phyloP scores from a whole-genome alignment of 2,888 invertebrate species.

The Dynastes grantii region DNA sequence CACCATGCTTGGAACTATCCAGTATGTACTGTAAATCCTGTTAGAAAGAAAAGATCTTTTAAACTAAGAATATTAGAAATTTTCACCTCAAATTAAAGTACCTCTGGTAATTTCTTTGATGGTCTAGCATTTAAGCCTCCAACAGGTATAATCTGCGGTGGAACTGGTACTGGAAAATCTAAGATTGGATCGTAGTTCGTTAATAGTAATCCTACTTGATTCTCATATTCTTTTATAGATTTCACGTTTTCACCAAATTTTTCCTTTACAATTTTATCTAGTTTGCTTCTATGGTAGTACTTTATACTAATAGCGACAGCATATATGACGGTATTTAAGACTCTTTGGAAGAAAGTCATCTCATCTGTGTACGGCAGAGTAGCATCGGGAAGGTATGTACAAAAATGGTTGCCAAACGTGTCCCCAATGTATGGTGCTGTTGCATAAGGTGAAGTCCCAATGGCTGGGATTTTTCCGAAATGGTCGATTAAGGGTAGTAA shows the following conservation, averaged over 20 bases:
- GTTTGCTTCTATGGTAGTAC: constrained; percentile 46
- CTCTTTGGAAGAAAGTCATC: constrained; percentile 59
- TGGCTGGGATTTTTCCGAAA: constrained; percentile 55
- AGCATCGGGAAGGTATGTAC: constrained; percentile 59
- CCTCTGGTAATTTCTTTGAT: constrained; percentile 52
- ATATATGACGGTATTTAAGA: constrained; percentile 54
- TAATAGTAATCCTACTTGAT: constrained; percentile 61
- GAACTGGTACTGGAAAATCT: constrained; percentile 61
- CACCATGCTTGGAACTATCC: constrained; percentile 62
- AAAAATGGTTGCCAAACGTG: constrained; percentile 53
- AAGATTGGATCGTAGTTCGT: constrained; percentile 62
- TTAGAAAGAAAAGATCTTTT: constrained; percentile 42
- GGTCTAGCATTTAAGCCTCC: constrained; percentile 65
- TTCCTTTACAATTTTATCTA: constrained; percentile 55
- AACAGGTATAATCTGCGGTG: constrained; percentile 66
- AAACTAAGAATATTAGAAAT: neutral
- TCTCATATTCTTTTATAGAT: constrained; percentile 58
- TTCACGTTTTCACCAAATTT: constrained; percentile 59
- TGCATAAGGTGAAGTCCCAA: constrained; percentile 56
- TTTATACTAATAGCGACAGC: constrained; percentile 26
- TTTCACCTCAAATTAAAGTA: neutral
- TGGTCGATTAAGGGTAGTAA: constrained; percentile 55
- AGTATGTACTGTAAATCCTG: constrained; percentile 58
- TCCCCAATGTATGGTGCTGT: constrained; percentile 46
- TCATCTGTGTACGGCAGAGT: constrained; percentile 53